Evolutionary conservation across 2,113 vertebrate species (phyloP).

Genomic region (Microcebus murinus): DNA sequence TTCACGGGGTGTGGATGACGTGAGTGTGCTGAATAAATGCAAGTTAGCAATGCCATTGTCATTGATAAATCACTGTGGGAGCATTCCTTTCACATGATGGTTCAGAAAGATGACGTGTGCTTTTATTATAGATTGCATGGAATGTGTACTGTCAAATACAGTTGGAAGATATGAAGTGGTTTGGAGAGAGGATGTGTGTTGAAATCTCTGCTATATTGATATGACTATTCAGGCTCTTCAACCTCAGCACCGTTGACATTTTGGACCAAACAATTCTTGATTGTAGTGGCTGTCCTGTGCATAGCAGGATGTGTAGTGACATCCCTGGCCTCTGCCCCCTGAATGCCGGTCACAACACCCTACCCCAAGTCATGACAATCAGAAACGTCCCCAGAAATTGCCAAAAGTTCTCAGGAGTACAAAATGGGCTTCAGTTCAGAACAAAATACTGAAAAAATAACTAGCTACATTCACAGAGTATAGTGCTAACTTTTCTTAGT

Average conservation of each 20-base stretch:
- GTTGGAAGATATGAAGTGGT: background rate
- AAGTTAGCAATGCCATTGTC: background rate
- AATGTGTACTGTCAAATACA: background rate
- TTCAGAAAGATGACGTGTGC: background rate
- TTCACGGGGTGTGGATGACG: accelerated
- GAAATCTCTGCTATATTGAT: background rate
- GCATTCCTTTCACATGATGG: accelerated
- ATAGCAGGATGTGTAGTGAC: no score
- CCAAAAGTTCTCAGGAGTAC: background rate
- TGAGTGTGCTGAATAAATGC: background rate
- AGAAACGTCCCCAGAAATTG: background rate
- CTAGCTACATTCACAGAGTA: background rate
- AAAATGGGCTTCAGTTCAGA: background rate
- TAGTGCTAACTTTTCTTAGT: background rate
- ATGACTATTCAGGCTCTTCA: background rate
- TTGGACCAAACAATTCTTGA: background rate
- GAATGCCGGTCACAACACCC: background rate
- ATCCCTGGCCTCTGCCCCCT: background rate
- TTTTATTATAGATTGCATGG: background rate
- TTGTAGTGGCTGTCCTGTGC: accelerated
- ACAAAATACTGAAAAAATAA: background rate
- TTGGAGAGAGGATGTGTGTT: background rate
- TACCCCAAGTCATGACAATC: background rate
- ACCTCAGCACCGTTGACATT: background rate
- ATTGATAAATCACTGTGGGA: background rate